Evolutionary conservation across 1,140 invertebrate species (phyloP).

Genomic region (Luehdorfia chinensis): DNA sequence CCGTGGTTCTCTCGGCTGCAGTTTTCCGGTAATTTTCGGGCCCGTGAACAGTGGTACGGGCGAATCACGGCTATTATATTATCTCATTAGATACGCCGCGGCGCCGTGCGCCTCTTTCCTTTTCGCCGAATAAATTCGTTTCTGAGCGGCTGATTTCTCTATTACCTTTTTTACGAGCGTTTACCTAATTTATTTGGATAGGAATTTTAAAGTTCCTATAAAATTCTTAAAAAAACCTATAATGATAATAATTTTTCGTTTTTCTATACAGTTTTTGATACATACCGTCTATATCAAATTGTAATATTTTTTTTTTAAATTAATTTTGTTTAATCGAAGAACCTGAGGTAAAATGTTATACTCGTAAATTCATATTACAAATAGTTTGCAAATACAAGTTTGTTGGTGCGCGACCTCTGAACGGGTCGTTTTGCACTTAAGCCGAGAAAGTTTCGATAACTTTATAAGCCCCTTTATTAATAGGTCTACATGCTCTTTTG

Average conservation of each 20-base stretch:
- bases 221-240: conserved; percentile 4
- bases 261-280: too few relatives aligned
- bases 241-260: too few relatives aligned
- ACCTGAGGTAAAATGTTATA: too few relatives aligned
- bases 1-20: conserved; percentile 48
- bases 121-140: conserved; percentile 71
- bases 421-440: conserved; percentile 46
- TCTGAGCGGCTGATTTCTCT: conserved; percentile 56
- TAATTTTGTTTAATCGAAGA: too few relatives aligned
- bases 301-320: too few relatives aligned
- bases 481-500: conserved; percentile 39
- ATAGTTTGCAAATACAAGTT: conserved; percentile 68
- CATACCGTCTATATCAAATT: too few relatives aligned
- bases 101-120: conserved; percentile 51
- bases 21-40: conserved; percentile 73
- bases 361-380: conserved; percentile 61
- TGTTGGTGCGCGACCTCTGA: conserved; percentile 60
- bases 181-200: conserved; percentile 16
- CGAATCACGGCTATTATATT: conserved; percentile 74
- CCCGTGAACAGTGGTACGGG: conserved; percentile 52
- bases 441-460: conserved; percentile 58
- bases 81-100: conserved; percentile 72
- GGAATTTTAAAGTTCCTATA: neutral
- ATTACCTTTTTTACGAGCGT: conserved; percentile 43
- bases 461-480: conserved; percentile 69